phyloP scores from a whole-genome alignment of 2,113 vertebrate genomes.

The Patagioenas fasciata region DNA sequence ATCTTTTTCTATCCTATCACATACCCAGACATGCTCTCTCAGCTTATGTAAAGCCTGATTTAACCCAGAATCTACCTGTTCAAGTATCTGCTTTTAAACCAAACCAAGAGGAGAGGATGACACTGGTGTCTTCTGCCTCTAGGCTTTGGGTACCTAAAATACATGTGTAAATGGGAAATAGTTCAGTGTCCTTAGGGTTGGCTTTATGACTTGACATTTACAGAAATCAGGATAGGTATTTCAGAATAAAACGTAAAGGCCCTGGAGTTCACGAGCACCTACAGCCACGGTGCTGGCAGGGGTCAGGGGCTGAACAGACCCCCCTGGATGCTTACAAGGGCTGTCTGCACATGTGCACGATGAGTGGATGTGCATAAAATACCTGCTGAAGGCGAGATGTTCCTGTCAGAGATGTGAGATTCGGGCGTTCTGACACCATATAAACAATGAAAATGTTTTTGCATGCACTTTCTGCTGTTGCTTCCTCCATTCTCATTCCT shows the following conservation, averaged over 20 bases:
- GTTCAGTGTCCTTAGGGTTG: background rate
- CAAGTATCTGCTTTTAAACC: background rate
- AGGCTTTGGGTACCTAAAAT: background rate
- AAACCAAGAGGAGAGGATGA: background rate
- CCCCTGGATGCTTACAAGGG: accelerated
- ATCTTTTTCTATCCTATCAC: background rate
- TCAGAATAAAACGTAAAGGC: background rate
- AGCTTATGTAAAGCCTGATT: conserved; percentile 29
- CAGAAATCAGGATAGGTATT: background rate
- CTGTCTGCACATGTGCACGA: accelerated
- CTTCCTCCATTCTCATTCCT: background rate
- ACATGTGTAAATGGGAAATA: background rate
- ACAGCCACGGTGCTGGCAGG: accelerated
- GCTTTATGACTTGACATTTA: background rate
- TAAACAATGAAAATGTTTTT: background rate
- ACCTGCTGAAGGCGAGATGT: background rate
- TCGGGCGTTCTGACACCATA: accelerated
- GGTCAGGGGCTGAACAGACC: background rate
- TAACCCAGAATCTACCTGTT: conserved; percentile 2
- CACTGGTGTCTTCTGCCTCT: background rate
- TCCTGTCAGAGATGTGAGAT: background rate
- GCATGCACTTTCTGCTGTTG: accelerated
- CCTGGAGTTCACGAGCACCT: background rate
- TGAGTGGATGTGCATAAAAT: background rate
- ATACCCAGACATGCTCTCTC: background rate